These are phyloP conservation scores for Dasysyrphus tricinctus DNA, from an alignment of 2,888 invertebrate species.

Conservation along the genomic window DNA sequence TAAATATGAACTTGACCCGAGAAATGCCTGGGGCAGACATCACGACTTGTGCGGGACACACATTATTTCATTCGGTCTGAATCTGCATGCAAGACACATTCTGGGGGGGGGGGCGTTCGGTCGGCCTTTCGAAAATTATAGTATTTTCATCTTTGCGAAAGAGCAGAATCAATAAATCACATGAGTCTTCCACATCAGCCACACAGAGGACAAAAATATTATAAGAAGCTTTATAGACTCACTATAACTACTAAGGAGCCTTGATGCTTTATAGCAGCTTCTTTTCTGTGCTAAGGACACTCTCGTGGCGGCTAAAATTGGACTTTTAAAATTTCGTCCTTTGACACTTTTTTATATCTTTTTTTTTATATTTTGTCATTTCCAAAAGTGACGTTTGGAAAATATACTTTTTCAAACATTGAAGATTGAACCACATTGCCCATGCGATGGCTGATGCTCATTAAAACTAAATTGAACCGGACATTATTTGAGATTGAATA, in stretches of 20 bases:
- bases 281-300: slow-evolving; percentile 35
- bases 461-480: too few species aligned
- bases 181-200: too few species aligned
- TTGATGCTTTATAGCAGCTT: slow-evolving; percentile 18
- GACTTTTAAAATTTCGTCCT: slow-evolving; percentile 22
- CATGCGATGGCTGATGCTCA: too few species aligned
- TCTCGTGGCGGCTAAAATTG: slow-evolving; percentile 16
- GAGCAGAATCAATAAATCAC: slow-evolving; percentile 58
- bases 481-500: too few species aligned
- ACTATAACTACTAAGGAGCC: not conserved
- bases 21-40: slow-evolving; percentile 21
- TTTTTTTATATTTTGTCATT: slow-evolving; percentile 1
- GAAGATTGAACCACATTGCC: too few species aligned
- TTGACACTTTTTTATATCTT: not conserved
- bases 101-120: too few species aligned
- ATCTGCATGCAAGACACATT: slow-evolving; percentile 46
- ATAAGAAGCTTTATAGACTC: not conserved
- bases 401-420: not conserved
- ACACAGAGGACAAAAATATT: slow-evolving; percentile 1
- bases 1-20: slow-evolving; percentile 48
- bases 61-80: slow-evolving; percentile 2
- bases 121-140: slow-evolving; percentile 12
- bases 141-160: slow-evolving; percentile 40
- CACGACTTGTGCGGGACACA: not conserved
- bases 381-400: not conserved